Conservation (phyloP, 2,113 vertebrate species). For the Neofelis nebulosa region DNA sequence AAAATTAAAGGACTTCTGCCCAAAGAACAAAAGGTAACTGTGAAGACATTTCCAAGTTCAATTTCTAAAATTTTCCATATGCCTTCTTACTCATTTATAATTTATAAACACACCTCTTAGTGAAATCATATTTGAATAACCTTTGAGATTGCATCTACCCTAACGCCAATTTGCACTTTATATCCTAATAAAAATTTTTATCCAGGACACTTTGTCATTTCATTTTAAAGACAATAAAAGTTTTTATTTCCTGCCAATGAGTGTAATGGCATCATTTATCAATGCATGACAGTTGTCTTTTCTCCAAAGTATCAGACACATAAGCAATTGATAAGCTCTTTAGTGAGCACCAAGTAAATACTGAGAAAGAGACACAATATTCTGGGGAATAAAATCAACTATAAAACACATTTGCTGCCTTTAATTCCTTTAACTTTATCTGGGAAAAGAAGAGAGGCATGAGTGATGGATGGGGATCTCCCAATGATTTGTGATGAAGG, state of each 20-base stretch:
- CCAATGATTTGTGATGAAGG: neutral
- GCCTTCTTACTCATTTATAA: neutral
- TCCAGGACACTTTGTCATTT: neutral
- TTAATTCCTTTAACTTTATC: neutral
- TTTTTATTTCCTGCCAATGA: slow-evolving; percentile 25
- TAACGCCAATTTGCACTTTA: slow-evolving; percentile 8
- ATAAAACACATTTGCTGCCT: neutral
- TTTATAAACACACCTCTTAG: neutral
- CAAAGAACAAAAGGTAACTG: neutral
- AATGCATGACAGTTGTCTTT: neutral
- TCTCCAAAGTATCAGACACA: neutral
- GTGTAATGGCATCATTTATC: neutral
- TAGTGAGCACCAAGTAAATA: neutral
- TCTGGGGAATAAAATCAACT: neutral
- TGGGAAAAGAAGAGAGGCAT: neutral
- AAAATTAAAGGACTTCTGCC: neutral
- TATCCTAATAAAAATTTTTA: slow-evolving; percentile 32
- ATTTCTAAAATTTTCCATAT: neutral
- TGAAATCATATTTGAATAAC: neutral
- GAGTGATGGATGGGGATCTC: neutral
- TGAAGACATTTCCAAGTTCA: neutral
- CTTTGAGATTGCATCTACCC: neutral
- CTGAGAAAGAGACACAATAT: neutral
- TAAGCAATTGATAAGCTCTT: neutral
- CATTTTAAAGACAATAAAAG: neutral